Evolutionary conservation across 2,888 invertebrate genomes (phyloP).

Genomic region (Craniophora ligustri): DNA sequence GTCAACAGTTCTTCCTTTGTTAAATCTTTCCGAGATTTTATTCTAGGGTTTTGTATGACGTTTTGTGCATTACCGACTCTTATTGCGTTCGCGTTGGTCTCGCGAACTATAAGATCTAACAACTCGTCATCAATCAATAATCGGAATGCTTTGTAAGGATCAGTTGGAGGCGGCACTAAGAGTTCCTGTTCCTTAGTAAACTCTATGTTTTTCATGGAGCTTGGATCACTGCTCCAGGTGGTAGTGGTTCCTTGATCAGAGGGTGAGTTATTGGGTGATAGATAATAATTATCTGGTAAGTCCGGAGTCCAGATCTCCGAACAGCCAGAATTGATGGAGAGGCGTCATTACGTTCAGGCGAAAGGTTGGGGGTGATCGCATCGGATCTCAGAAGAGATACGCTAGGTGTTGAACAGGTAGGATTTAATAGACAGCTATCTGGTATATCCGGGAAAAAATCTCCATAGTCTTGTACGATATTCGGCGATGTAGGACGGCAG

Average conservation of each 20-base stretch:
- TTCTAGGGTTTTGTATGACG: background rate
- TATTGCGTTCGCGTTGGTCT: constrained; percentile 37
- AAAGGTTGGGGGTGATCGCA: background rate
- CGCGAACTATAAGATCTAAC: constrained; percentile 41
- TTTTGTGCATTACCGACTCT: background rate
- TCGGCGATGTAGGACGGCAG: background rate
- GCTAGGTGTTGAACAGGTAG: background rate
- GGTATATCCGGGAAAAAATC: background rate
- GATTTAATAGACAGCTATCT: background rate
- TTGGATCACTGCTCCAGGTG: background rate
- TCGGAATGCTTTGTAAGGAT: constrained; percentile 49
- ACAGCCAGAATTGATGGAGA: background rate
- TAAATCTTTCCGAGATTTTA: constrained; percentile 45
- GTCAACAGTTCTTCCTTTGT: constrained; percentile 44
- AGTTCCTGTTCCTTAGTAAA: constrained; percentile 35
- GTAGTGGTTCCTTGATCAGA: background rate
- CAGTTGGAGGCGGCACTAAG: constrained; percentile 35
- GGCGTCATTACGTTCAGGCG: background rate
- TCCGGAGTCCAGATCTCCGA: background rate
- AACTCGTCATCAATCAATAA: constrained; percentile 45
- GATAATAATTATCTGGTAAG: background rate
- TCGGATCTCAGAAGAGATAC: background rate
- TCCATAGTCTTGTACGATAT: background rate
- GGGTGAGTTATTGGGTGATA: too few relatives aligned
- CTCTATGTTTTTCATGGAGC: constrained; percentile 7